Conservation (phyloP, 2,888 invertebrate genomes). For the Exephanes ischioxanthus region DNA sequence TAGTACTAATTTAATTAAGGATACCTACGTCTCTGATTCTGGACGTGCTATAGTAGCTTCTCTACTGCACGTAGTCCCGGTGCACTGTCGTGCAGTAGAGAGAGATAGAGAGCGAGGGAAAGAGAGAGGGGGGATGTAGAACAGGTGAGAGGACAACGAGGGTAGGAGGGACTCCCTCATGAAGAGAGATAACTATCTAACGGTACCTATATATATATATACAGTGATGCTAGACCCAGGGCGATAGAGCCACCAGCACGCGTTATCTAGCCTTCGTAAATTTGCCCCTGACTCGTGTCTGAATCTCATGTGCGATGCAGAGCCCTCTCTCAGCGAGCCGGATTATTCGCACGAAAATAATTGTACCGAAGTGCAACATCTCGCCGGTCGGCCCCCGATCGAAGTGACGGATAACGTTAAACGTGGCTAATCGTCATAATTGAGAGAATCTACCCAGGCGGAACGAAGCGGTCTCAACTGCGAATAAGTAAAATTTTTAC, state of each 20-base stretch:
- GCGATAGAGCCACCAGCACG: constrained; percentile 55
- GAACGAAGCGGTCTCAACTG: not conserved
- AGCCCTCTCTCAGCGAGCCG: constrained; percentile 24
- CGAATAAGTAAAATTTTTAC: not conserved
- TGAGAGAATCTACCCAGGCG: constrained; percentile 59
- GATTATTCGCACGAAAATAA: constrained; percentile 63
- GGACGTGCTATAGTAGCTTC: constrained; percentile 55
- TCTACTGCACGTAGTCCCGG: constrained; percentile 11
- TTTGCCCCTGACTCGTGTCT: constrained; percentile 48
- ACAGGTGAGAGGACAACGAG: constrained; percentile 30
- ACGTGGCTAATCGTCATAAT: constrained; percentile 66
- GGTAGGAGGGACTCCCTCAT: constrained; percentile 51
- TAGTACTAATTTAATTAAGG: constrained; percentile 69
- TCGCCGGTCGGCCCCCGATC: constrained; percentile 27
- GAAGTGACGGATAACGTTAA: constrained; percentile 61
- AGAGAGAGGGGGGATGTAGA: not conserved
- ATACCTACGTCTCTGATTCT: constrained; percentile 68
- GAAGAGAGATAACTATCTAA: constrained; percentile 62
- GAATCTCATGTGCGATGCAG: constrained; percentile 46
- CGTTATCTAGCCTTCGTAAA: constrained; percentile 66
- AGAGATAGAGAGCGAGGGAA: not conserved
- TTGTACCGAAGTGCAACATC: constrained; percentile 37
- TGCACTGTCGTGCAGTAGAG: constrained; percentile 1
- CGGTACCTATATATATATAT: constrained; percentile 39
- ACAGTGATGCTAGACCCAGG: constrained; percentile 45